Evolutionary conservation across 2,113 vertebrate species (phyloP), one percentile per base, ranked within the genome.

Genomic region (Nycticorax nycticorax): DNA sequence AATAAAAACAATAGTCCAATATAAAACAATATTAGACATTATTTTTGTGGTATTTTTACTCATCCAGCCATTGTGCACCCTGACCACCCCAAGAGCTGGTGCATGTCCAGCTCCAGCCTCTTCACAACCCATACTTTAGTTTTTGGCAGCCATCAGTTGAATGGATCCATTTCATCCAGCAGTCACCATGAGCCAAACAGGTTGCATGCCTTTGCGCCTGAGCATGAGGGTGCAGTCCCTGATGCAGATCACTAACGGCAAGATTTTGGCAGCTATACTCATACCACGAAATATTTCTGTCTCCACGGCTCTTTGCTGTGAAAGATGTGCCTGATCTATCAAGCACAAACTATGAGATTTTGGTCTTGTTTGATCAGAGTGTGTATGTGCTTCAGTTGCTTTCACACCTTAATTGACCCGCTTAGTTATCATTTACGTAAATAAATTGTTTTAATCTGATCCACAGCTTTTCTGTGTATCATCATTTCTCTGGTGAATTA

Each of bases 201-300:
- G 8, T 85, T 5, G 1, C 12, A 3, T 3, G 8, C 9, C 26
- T 47, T 52, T 26, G 14, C 0, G 1, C 13, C 24, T 30, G 16
- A 24, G 3, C 21, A 2, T 24, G 62, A 30, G 12, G 12, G 11
- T 79, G 23, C 32, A 30, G 33, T 22, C 22, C 28, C 22, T 67
- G 10, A 27, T 16, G 43, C 23, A 23, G 18, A 22, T 57, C 37
- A 39, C 9, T 48, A 45, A 28, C 0, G 1, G 23, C 5, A 32
- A 27, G 12, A 21, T 33, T 68, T 62, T 68, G 55, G 27, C n/a
- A 68, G 30, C 41, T 85, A 4, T n/a, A 30, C 6, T 48, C 24
- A 21, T 13, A 22, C 3, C 9, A 35, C 41, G 17, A 48, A 78
- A 32, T 15, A 22, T 32, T 71, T 78, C 37, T 12, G 4, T 20